Percentiles rank a stretch among this genome's conserved stretches.
Conservation (phyloP, 2,888 invertebrate species). For the Lasioglossum marginatum region DNA sequence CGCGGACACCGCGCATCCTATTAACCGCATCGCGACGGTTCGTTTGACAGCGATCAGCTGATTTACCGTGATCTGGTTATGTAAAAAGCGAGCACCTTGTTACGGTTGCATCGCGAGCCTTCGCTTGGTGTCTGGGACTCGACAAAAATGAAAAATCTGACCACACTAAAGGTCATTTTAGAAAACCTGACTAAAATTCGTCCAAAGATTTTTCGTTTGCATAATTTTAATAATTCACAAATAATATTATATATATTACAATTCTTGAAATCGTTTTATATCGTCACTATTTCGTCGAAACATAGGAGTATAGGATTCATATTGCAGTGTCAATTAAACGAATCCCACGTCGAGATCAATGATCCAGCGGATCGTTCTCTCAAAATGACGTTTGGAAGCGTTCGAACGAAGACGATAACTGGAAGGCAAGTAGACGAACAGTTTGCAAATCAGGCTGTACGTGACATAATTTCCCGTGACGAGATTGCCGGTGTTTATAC, state of each 20-base stretch:
- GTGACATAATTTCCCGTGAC: constrained; percentile 60
- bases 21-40: constrained; percentile 35
- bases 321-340: not conserved
- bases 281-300: not conserved
- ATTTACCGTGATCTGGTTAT: constrained; percentile 26
- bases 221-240: too few species aligned
- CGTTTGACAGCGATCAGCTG: constrained; percentile 31
- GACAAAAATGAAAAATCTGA: not conserved
- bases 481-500: constrained; percentile 59
- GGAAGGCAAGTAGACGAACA: constrained; percentile 38
- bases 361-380: not conserved
- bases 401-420: constrained; percentile 11
- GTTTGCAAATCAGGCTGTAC: constrained; percentile 44
- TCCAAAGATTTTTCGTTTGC: too few species aligned
- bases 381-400: not conserved
- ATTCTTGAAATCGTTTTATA: too few species aligned
- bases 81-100: constrained; percentile 14
- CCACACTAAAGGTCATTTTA: not conserved
- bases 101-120: not conserved
- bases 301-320: not conserved
- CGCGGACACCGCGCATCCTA: constrained; percentile 27
- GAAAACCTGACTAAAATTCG: not conserved
- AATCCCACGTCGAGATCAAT: not conserved
- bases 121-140: not conserved
- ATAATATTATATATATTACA: too few species aligned